Evolutionary conservation across 2,888 invertebrate genomes (phyloP), one percentile per base, ranked within the genome.

Genomic region (Sphecodes monilicornis): DNA sequence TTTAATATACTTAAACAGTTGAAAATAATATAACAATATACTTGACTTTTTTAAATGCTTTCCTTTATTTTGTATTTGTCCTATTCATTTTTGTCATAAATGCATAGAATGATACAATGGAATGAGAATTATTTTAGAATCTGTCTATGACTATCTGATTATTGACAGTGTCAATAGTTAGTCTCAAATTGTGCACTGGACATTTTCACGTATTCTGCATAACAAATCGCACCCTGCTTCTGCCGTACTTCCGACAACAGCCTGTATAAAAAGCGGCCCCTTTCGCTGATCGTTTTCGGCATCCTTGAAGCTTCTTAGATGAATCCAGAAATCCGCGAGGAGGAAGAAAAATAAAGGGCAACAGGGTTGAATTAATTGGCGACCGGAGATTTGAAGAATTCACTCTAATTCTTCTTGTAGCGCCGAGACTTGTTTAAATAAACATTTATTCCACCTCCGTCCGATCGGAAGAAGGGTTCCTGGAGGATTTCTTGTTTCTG

Each of bases 401-500:
- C 60, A 3, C 18, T 64, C 29, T 64, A 64, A 32, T 64, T 64
- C 18, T 32, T 5, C 18, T 8, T 18, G 32, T 3, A 36, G 66
- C 11, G 18, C 69, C 26, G 43, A 11, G 10, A 10, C 43, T 29
- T 10, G 43, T 22, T 46, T 43, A 43, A 46, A 10, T 18, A 70
- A 70, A 39, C 29, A 70, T 43, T 46, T 43, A 29, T 69, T 26
- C 41, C 69, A 29, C 29, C 70, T 29, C 29, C 43, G 36, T 10
- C 39, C 10, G 22, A 36, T 39, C 70, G 29, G 29, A 70, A 29
- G 29, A 46, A 18, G 36, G 64, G 46, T 36, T 50, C 43, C 54
- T 43, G 50, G 11, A 46, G 50, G 11, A 46, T 64, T 71, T 46
- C 60, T 43, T 57, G 76, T 54, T 60, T 69, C 46, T 46, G 18